A percentile compares a stretch with the other conserved stretches of the same genome.
phyloP scores from a whole-genome alignment of 2,888 invertebrate genomes.

The Zaprionus lineosus region DNA sequence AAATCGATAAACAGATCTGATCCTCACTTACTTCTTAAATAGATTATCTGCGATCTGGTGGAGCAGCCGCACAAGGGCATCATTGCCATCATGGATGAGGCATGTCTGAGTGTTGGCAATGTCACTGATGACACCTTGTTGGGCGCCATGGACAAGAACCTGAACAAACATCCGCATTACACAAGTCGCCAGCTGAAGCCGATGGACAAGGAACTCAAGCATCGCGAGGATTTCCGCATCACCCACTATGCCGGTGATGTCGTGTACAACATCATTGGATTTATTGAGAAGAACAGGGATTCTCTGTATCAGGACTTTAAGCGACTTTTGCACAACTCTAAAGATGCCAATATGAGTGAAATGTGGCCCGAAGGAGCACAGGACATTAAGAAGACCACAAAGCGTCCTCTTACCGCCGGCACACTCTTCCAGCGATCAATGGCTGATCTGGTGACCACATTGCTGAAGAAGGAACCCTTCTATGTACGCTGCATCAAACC shows the following conservation, averaged over 20 bases:
- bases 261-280: constrained; percentile 93
- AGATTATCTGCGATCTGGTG: constrained; percentile 95
- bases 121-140: constrained; percentile 92
- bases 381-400: constrained; percentile 95
- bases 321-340: constrained; percentile 92
- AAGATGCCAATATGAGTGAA: constrained; percentile 88
- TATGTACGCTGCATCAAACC: constrained; percentile 99
- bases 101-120: constrained; percentile 97
- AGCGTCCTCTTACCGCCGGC: constrained; percentile 96
- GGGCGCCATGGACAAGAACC: constrained; percentile 95
- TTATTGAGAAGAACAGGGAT: constrained; percentile 99
- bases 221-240: constrained; percentile 91
- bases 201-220: constrained; percentile 90
- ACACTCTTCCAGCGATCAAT: constrained; percentile 97
- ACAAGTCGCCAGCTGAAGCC: constrained; percentile 93
- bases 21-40: neutral
- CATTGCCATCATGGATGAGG: constrained; percentile 97
- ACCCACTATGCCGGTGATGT: constrained; percentile 99
- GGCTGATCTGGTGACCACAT: constrained; percentile 92
- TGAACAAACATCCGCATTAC: constrained; percentile 94
- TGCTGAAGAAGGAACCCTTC: constrained; percentile 96
- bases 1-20: neutral
- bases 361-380: constrained; percentile 99
- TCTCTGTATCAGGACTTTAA: constrained; percentile 98
- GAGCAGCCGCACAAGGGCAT: constrained; percentile 96